Percentiles rank a stretch among this genome's conserved stretches.
phyloP scores from a whole-genome alignment of 2,113 vertebrate genomes.

The Heterotis niloticus region DNA sequence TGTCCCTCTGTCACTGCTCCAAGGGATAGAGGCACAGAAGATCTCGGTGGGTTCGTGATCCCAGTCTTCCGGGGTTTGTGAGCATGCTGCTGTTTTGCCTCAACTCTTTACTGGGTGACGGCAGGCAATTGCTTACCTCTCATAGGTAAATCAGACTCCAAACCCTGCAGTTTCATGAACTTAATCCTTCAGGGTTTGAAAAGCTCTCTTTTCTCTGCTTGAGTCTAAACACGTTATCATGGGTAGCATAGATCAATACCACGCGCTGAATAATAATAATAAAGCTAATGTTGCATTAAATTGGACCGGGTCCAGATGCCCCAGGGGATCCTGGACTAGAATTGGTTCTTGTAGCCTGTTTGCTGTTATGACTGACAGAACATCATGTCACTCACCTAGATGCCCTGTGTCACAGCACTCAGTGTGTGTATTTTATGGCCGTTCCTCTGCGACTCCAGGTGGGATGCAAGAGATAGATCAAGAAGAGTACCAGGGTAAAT shows the following conservation, averaged over 20 bases:
- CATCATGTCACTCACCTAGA: neutral
- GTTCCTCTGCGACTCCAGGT: neutral
- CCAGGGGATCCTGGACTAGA: neutral
- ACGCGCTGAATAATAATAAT: constrained; percentile 2
- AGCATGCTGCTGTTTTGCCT: too few relatives aligned
- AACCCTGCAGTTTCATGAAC: too few relatives aligned
- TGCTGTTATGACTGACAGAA: neutral
- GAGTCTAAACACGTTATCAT: too few relatives aligned
- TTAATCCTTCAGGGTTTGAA: too few relatives aligned
- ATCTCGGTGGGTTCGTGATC: neutral
- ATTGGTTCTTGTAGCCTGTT: neutral
- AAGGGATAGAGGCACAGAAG: neutral
- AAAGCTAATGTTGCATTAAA: constrained; percentile 21
- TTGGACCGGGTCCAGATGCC: neutral
- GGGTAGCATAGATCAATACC: neutral
- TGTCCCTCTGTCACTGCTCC: neutral
- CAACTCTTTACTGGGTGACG: too few relatives aligned
- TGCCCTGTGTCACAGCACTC: neutral
- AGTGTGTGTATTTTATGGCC: neutral
- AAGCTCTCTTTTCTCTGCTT: too few relatives aligned
- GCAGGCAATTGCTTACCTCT: too few relatives aligned
- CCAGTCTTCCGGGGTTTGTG: too few relatives aligned
- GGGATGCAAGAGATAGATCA: neutral
- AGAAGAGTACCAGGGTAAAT: constrained; percentile 12
- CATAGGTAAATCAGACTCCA: too few relatives aligned